Evolutionary conservation across 2,113 vertebrate genomes (phyloP).

Genomic region (Galbula dea): DNA sequence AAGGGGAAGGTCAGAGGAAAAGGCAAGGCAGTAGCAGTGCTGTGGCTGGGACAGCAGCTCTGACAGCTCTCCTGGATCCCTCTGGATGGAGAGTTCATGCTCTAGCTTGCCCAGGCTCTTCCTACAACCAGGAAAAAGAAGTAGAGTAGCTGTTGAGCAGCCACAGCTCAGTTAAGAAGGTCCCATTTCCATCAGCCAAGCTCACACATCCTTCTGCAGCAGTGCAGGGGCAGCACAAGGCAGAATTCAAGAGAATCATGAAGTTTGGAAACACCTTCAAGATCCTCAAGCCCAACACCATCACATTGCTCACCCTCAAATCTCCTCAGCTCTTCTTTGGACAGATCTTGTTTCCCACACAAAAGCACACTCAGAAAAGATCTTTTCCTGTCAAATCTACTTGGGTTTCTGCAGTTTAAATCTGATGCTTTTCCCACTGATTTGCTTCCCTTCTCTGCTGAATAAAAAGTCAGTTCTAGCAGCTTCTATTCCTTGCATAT

Average conservation of each 20-base stretch:
- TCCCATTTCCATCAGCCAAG: background rate
- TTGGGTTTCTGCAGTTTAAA: background rate
- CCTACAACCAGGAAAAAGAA: background rate
- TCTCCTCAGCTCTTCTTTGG: background rate
- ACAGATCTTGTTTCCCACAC: background rate
- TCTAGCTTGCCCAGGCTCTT: background rate
- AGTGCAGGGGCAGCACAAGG: background rate
- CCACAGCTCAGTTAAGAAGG: background rate
- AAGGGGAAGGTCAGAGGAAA: background rate
- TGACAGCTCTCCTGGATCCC: background rate
- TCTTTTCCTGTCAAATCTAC: background rate
- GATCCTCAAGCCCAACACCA: too few species aligned
- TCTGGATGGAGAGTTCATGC: background rate
- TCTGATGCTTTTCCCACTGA: background rate
- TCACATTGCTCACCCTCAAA: background rate
- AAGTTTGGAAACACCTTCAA: too few species aligned
- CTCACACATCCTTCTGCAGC: background rate
- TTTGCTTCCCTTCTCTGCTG: background rate
- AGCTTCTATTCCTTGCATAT: background rate
- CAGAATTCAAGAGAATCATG: too few species aligned
- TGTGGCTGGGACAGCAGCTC: too few species aligned
- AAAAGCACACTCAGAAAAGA: background rate
- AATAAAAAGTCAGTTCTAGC: background rate
- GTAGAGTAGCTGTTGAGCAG: background rate
- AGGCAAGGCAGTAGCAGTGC: background rate